phyloP scores from a whole-genome alignment of 92 coral and sea anemone genomes.

The Pocillopora meandrina region DNA sequence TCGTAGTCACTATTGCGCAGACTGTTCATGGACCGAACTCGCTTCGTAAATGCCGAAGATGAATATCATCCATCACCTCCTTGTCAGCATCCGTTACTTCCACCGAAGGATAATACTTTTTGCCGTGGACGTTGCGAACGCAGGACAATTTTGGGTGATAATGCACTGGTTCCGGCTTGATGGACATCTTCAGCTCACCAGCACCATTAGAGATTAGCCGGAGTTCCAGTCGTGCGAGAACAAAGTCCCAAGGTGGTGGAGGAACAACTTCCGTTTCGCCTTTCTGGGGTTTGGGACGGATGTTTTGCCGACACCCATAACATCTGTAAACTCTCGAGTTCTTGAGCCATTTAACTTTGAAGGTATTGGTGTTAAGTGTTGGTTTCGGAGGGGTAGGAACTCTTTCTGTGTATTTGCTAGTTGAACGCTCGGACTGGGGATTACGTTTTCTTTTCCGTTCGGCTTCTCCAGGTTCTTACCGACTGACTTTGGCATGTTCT shows the following conservation, averaged over 20 bases:
- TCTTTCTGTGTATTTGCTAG: constrained; percentile 15
- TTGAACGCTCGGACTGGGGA: constrained; percentile 8
- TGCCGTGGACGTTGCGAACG: too few relatives aligned
- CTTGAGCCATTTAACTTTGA: constrained; percentile 52
- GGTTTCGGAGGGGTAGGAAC: constrained; percentile 27
- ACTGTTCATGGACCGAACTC: too few relatives aligned
- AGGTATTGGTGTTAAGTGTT: constrained; percentile 24
- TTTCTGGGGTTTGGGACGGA: constrained; percentile 50
- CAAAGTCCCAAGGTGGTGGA: constrained; percentile 64
- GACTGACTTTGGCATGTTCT: constrained; percentile 40
- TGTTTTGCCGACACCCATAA: constrained; percentile 52
- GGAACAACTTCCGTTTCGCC: constrained; percentile 37
- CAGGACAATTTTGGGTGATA: too few relatives aligned
- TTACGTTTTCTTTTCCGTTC: constrained; percentile 23
- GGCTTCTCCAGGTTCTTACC: constrained; percentile 52
- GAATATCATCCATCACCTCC: too few relatives aligned
- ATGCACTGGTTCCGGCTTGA: constrained; percentile 24
- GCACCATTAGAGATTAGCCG: constrained; percentile 41
- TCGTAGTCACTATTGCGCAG: too few relatives aligned
- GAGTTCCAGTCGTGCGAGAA: not conserved
- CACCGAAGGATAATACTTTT: too few relatives aligned
- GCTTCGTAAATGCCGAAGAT: too few relatives aligned
- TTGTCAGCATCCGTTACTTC: too few relatives aligned
- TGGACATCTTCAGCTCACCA: constrained; percentile 43
- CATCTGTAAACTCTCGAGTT: constrained; percentile 33